Conservation (phyloP, 2,797 vertebrate genomes). For the Liasis olivaceus region DNA sequence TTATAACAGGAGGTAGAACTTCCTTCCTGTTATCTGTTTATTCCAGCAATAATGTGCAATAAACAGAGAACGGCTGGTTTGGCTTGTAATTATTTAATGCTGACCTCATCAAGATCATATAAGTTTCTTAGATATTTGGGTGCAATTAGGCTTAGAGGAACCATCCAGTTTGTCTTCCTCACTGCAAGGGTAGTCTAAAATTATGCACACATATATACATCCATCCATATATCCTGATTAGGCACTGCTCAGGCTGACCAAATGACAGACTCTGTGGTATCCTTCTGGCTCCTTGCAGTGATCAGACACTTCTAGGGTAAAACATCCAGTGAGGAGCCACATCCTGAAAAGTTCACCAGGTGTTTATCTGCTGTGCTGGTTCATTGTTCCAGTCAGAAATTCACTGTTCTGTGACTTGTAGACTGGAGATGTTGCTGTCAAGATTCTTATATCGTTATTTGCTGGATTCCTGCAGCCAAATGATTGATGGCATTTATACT, state of each 20-base stretch:
- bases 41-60: not conserved
- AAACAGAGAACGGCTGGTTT: not conserved
- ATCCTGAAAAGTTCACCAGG: constrained; percentile 55
- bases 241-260: not conserved
- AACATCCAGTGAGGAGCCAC: constrained; percentile 31
- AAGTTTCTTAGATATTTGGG: not conserved
- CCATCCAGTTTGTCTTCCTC: constrained; percentile 15
- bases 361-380: constrained; percentile 64
- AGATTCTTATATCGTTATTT: constrained; percentile 55
- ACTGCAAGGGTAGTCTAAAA: not conserved
- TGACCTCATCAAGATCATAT: not conserved
- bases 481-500: not conserved
- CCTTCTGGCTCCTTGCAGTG: constrained; percentile 37
- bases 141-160: not conserved
- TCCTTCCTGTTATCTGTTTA: constrained; percentile 18
- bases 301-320: constrained; percentile 44
- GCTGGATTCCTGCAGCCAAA: not conserved
- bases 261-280: constrained; percentile 38
- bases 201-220: not conserved
- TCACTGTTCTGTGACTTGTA: constrained; percentile 54
- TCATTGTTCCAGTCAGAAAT: constrained; percentile 60
- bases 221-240: not conserved
- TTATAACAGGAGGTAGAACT: constrained; percentile 44
- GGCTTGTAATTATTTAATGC: not conserved
- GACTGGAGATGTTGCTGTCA: constrained; percentile 61